Base-by-base conservation (phyloP, 2,113 vertebrate genomes). In the Suricata suricatta region DNA sequence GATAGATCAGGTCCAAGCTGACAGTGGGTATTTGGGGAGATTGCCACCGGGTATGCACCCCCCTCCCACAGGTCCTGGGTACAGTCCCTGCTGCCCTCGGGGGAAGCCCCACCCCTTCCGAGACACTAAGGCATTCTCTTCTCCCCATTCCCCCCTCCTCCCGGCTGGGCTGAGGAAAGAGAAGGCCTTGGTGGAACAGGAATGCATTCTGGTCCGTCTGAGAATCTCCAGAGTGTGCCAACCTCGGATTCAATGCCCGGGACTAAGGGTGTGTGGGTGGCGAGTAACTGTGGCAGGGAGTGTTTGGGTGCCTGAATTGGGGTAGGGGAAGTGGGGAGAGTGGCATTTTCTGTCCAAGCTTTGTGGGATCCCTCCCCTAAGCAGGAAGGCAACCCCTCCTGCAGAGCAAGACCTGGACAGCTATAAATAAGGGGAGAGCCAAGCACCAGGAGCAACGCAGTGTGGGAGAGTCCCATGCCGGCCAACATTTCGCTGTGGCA, bases 71-170 rank as follows among this genome's bases (percentile, higher is more conserved):
- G 50, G 35, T 16, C 64, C 38, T 41, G 7, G 17, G 64, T 76
- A 4, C 35, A 25, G 68, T 35, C 38, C n/a, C 47, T 44, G 33
- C 76, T 83, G 90, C 29, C 44, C 71, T 72, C 0, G 2, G 54
- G 54, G 88, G 38, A 68, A 76, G 68, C 64, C 50, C 85, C 85
- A 50, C 71, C 93, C 64, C 29, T 60, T 54, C 47, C 25, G 44
- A 93, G 64, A 96, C 87, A 95, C 60, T 71, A 31, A 80, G 52
- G 63, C 80, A 92, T 88, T 96, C 64, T 96, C 76, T 93, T 87
- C 63, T 93, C 47, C 47, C 41, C 81, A 50, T 16, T 16, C 52
- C 71, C 33, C 31, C 71, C 69, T 90, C 82, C 84, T 90, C 19
- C 52, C 19, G n/a, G 79, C 60, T 86, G 47, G 10, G 23, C 16